Conservation (phyloP, 2,888 invertebrate species). For the Notodonta dromedarius region DNA sequence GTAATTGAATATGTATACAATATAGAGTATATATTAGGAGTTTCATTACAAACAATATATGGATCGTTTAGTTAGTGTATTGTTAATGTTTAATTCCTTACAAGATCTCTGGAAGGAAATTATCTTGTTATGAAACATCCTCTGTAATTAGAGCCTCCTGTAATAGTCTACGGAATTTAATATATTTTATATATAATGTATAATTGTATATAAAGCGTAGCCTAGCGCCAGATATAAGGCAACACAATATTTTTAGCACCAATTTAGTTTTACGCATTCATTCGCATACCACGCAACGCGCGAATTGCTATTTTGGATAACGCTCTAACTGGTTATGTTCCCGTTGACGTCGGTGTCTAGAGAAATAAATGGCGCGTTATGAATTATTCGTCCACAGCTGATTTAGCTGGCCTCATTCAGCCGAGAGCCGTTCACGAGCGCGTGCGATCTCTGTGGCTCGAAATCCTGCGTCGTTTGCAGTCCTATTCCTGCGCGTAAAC, state of each 20-base stretch:
- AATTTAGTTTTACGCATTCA: conserved; percentile 36
- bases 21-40: background rate
- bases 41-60: conserved; percentile 14
- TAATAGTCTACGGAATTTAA: background rate
- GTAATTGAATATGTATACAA: conserved; percentile 6
- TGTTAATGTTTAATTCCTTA: background rate
- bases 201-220: conserved; percentile 34
- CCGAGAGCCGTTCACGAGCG: background rate
- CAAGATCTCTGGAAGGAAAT: background rate
- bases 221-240: conserved; percentile 47
- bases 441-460: no score
- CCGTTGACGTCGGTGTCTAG: background rate
- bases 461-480: no score
- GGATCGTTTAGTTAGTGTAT: conserved; percentile 8
- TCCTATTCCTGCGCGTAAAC: background rate
- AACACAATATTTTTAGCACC: conserved; percentile 52
- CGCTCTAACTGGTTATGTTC: no score
- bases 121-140: background rate
- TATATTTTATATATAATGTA: background rate
- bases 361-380: background rate
- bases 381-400: background rate
- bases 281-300: conserved; percentile 18
- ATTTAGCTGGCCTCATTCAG: background rate
- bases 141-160: background rate
- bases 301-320: background rate